Evolutionary conservation across 2,797 vertebrate species (phyloP).

Genomic region (Clamator glandarius): DNA sequence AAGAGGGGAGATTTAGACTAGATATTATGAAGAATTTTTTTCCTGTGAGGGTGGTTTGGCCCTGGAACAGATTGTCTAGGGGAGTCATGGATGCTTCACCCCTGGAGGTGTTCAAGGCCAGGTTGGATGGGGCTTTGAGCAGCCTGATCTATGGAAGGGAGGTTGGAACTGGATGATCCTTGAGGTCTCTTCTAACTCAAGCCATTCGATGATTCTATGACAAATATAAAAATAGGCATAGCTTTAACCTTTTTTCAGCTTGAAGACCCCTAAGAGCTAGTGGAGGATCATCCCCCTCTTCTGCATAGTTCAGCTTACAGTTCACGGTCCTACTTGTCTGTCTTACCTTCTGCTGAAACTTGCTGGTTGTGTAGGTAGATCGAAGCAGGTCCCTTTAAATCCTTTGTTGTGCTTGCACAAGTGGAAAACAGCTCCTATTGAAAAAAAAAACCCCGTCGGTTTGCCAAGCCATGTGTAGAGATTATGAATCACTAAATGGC

Average conservation of each 20-base stretch:
- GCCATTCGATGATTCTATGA: too few relatives aligned
- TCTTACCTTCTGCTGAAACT: neutral
- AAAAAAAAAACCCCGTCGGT: neutral
- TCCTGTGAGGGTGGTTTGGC: too few relatives aligned
- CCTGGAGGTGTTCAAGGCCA: too few relatives aligned
- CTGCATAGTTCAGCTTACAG: neutral
- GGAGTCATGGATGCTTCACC: too few relatives aligned
- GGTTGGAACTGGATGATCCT: too few relatives aligned
- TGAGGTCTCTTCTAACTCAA: too few relatives aligned
- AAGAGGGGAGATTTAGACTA: too few relatives aligned
- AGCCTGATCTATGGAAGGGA: too few relatives aligned
- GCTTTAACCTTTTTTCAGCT: neutral
- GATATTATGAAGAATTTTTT: too few relatives aligned
- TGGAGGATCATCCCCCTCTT: neutral
- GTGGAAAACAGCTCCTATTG: slow-evolving; percentile 42
- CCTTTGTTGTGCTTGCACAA: slow-evolving; percentile 45
- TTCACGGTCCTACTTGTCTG: neutral
- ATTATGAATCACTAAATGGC: slow-evolving; percentile 61
- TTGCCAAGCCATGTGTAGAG: slow-evolving; percentile 66
- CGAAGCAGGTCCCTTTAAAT: slow-evolving; percentile 44
- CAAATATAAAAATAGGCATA: fast-evolving
- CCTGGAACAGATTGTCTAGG: too few relatives aligned
- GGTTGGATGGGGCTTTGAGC: too few relatives aligned
- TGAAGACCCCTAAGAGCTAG: neutral
- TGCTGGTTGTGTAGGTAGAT: neutral